phyloP scores from a whole-genome alignment of 2,888 invertebrate genomes.

The Auanema freiburgensis region DNA sequence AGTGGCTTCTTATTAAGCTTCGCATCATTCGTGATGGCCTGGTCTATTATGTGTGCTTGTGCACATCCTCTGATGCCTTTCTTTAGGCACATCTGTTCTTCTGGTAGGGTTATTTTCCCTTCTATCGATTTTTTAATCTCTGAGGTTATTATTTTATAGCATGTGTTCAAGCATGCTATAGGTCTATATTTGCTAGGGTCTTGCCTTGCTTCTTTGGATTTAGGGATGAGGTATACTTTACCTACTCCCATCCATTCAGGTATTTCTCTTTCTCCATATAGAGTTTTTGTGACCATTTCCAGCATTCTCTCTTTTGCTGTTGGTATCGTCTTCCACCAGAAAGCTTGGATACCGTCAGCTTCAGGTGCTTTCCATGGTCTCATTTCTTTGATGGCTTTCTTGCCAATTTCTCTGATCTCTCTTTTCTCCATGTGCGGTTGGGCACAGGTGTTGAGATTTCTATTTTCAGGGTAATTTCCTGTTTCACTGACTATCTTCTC shows the following conservation, averaged over 20 bases:
- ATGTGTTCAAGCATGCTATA: background rate
- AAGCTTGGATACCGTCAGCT: background rate
- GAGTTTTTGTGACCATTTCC: too few species aligned
- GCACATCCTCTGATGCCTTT: too few species aligned
- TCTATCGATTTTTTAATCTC: background rate
- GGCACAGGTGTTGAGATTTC: too few species aligned
- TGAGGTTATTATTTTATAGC: conserved; percentile 2
- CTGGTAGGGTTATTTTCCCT: too few species aligned
- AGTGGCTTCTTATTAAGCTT: background rate
- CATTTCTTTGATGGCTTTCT: too few species aligned
- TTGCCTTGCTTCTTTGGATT: background rate
- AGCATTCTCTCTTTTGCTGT: background rate
- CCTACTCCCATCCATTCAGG: background rate
- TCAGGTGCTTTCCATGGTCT: too few species aligned
- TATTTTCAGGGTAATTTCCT: too few species aligned
- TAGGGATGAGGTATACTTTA: background rate
- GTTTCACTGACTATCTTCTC: too few species aligned
- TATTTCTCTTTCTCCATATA: background rate
- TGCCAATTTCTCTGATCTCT: too few species aligned
- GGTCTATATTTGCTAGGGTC: conserved; percentile 2
- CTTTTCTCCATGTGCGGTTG: too few species aligned
- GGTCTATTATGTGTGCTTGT: too few species aligned
- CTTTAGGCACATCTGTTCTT: too few species aligned
- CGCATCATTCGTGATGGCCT: background rate
- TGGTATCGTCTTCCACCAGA: background rate